Evolutionary conservation across 2,888 invertebrate genomes (phyloP), one percentile per base, ranked within the genome.

Genomic region (Galerucella pusilla): DNA sequence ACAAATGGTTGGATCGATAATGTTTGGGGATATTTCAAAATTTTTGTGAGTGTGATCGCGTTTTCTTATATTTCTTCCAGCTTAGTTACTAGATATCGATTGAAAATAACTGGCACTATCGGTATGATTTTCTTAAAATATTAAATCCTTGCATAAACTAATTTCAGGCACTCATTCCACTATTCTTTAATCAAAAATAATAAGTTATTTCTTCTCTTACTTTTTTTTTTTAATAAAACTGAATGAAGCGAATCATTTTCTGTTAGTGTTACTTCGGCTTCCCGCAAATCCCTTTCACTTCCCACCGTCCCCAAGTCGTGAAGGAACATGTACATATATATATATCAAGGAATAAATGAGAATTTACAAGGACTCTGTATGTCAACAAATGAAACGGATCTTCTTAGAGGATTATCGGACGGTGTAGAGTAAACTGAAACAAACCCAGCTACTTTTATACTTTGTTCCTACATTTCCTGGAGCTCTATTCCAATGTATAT

Each of bases 321-420:
- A 35, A 35, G 46, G 68, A 69, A 69, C 59, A 14, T 20, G 45
- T 45, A 60, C 46, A 52, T 45, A 69, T 35, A 60, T 35, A 60
- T 61, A 61, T 49, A 61, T 35, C 61, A 28, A 20, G 69, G 25
- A 25, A 46, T 25, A 70, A 16, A 70, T 45, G 69, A 69, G 60
- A 70, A 63, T 70, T 42, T 70, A 70, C 46, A 61, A 70, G 61
- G 9, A 61, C 61, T 70, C 20, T 20, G 35, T 25, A 61, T 61
- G 69, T 70, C 61, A 70, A 70, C 69, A 70, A 70, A 70, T 61
- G 52, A 52, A 70, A 63, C 61, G 28, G 69, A 61, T 61, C 63
- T 61, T 61, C 61, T 49, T 70, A 49, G 6, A 61, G 61, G 69
- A 70, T 70, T 70, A 70, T 70, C 46, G 69, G 69, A 61, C 69